Evolutionary conservation across 1,140 invertebrate species (phyloP), one percentile per base, ranked within the genome.

Genomic region (Aricia agestis): DNA sequence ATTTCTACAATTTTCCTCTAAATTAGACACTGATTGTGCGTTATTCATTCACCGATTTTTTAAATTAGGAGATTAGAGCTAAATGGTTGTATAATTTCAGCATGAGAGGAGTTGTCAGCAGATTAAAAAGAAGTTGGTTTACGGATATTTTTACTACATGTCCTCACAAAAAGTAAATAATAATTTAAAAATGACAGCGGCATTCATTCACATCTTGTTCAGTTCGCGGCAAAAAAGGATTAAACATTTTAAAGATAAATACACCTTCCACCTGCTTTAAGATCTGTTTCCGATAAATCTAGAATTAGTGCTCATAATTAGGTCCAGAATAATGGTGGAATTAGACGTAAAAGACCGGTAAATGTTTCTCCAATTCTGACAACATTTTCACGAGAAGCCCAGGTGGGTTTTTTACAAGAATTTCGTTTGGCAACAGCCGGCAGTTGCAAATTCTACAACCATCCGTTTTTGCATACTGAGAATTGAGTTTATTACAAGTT

Each of bases 401-500:
- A 18, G 17, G 19, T 19, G 18, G 10, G 3, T 18, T 18, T 59
- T 18, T 63, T 11, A 19, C 10, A 11, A 63, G 59, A 63, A 63
- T 19, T 63, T 63, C 9, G 59, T 63, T 1, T 18, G 18, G n/a
- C 58, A 18, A 59, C n/a, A 4, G 19, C 59, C 59, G 18, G 59
- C 59, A 25, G 19, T 25, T 25, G 59, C 31, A 63, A 63, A 63
- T 63, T 63, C 59, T 63, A 19, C 17, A 63, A 31, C 10, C 59
- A 11, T 63, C 18, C 18, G 17, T 63, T 63, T 63, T 63, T 63
- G 59, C 59, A 63, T 63, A 63, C 59, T 18, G 59, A 11, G 59
- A 63, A 63, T 63, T 25, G 59, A 63, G 59, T 63, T 63, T 19
- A 63, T 63, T 63, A 63, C 59, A 63, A 7, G 59, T 25, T 63